Evolutionary conservation across 2,888 invertebrate species (phyloP).

Genomic region (Caenorhabditis doughertyi): DNA sequence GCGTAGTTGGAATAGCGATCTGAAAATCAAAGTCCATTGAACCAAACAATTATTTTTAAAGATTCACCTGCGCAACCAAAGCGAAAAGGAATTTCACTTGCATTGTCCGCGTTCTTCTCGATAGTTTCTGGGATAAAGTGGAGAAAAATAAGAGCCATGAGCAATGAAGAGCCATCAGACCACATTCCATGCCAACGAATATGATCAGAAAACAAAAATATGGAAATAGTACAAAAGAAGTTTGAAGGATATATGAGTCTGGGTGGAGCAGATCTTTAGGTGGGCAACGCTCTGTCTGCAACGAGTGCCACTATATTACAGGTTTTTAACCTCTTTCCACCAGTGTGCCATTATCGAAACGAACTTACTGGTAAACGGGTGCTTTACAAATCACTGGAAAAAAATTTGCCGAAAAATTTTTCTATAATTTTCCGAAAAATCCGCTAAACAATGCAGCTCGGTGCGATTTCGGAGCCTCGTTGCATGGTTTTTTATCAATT

Average conservation of each 20-base stretch:
- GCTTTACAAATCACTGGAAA: no score
- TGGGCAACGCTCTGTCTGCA: conserved; percentile 35
- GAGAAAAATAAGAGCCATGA: conserved; percentile 46
- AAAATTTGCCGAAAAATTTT: no score
- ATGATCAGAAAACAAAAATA: conserved; percentile 31
- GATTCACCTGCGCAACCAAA: conserved; percentile 28
- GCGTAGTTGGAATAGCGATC: conserved; percentile 46
- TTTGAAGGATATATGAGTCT: conserved; percentile 34
- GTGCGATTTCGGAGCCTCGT: no score
- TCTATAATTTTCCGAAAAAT: no score
- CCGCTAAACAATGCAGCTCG: no score
- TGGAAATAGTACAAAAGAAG: conserved; percentile 1
- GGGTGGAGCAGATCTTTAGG: conserved; percentile 41
- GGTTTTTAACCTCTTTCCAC: no score
- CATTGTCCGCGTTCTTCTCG: conserved; percentile 43
- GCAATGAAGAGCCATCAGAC: conserved; percentile 44
- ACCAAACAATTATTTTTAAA: no score
- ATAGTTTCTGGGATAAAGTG: conserved; percentile 39
- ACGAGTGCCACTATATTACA: no score
- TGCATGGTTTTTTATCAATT: no score
- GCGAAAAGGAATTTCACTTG: conserved; percentile 54
- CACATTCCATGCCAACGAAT: conserved; percentile 43
- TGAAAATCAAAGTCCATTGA: no score
- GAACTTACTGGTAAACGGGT: no score
- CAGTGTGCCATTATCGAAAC: no score